Conservation (phyloP, 2,797 vertebrate species). For the Oreochromis grahami region DNA sequence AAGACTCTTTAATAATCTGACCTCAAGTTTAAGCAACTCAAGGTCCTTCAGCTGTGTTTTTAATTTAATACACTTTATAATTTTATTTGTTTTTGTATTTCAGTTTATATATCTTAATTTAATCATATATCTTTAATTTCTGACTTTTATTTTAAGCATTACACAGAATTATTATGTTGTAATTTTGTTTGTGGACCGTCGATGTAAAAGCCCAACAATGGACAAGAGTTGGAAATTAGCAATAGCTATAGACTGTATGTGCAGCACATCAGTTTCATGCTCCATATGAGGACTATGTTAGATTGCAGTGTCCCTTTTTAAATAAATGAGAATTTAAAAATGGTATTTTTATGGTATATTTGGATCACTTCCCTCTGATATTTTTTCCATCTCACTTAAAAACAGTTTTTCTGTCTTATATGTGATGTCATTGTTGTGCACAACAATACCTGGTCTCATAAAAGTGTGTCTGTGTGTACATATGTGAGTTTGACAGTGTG, state of each 20-base stretch:
- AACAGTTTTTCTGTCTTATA: not conserved
- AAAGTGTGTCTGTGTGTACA: fast-evolving
- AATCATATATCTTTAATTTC: not conserved
- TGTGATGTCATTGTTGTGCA: not conserved
- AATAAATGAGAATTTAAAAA: not conserved
- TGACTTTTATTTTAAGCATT: not conserved
- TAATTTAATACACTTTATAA: not conserved
- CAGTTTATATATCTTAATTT: not conserved
- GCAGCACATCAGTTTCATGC: not conserved
- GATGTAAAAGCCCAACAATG: not conserved
- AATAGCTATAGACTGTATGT: not conserved
- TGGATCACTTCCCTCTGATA: not conserved
- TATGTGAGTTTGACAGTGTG: not conserved
- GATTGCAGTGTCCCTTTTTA: not conserved
- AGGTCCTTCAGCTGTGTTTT: not conserved
- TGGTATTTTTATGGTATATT: not conserved
- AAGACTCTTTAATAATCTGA: not conserved
- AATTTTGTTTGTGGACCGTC: not conserved
- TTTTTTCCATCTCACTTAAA: not conserved
- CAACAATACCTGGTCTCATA: not conserved
- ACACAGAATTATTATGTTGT: not conserved
- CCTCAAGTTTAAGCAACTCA: not conserved
- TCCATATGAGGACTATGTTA: not conserved
- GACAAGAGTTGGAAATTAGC: not conserved
- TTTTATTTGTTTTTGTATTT: not conserved